Percentiles rank a stretch among this genome's conserved stretches.
Evolutionary conservation across 2,113 vertebrate species (phyloP).

Genomic region (Xyliphius kryptos): DNA sequence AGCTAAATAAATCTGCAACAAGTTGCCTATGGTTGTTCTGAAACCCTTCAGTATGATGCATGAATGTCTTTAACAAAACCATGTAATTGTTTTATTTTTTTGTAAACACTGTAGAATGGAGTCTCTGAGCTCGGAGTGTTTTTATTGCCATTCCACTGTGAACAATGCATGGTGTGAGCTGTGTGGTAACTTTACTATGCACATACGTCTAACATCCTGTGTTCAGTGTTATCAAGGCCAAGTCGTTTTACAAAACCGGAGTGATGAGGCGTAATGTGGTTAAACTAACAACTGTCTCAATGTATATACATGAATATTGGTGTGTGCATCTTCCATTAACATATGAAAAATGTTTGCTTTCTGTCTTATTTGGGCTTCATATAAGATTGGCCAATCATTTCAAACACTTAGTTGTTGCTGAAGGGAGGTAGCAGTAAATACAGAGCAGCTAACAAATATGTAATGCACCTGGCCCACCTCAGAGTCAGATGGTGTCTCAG

Average conservation of each 20-base stretch:
- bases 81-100: neutral
- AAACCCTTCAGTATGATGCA: neutral
- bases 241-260: slow-evolving; percentile 18
- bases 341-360: neutral
- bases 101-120: neutral
- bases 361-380: slow-evolving; percentile 27
- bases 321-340: slow-evolving; percentile 5
- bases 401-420: slow-evolving; percentile 57
- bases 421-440: slow-evolving; percentile 76
- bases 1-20: too few species aligned
- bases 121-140: neutral
- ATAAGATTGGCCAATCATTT: slow-evolving; percentile 38
- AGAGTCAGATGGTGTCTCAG: slow-evolving; percentile 51
- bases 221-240: slow-evolving; percentile 37
- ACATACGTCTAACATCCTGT: slow-evolving; percentile 42
- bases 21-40: neutral
- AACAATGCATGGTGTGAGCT: slow-evolving; percentile 6
- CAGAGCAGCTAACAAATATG: slow-evolving; percentile 68
- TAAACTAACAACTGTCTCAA: slow-evolving; percentile 15
- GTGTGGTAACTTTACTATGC: slow-evolving; percentile 23
- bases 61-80: neutral
- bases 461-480: slow-evolving; percentile 74
- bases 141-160: slow-evolving; percentile 23
- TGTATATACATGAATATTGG: slow-evolving; percentile 4
- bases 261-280: slow-evolving; percentile 37